Evolutionary conservation across 2,888 invertebrate genomes (phyloP).

Genomic region (Disparrhopalites patrizii): DNA sequence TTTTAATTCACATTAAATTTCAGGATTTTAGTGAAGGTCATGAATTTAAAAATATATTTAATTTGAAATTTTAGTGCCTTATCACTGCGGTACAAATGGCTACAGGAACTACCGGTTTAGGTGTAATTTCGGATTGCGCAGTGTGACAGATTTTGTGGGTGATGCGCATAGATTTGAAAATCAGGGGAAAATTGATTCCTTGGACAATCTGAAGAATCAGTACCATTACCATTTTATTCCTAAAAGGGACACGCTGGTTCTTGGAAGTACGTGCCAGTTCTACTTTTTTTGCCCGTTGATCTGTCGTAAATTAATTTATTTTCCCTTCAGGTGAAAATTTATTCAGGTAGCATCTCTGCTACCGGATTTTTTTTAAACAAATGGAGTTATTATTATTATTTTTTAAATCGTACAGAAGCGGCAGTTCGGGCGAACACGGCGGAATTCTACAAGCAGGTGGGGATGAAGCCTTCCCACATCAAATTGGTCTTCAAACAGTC

Average conservation of each 20-base stretch:
- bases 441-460: background rate
- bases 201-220: background rate
- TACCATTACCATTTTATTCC: conserved; percentile 7
- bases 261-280: no score
- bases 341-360: no score
- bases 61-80: background rate
- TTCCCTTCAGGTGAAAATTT: no score
- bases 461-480: background rate
- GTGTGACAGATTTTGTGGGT: background rate
- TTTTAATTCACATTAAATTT: no score
- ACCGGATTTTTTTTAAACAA: no score
- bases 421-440: background rate
- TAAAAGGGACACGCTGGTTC: background rate
- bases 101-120: background rate
- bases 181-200: conserved; percentile 3
- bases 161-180: background rate
- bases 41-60: background rate
- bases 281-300: no score
- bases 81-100: background rate
- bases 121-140: background rate
- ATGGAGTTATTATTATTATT: no score
- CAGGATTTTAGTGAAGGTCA: no score
- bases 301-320: no score
- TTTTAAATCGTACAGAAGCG: background rate
- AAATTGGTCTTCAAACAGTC: background rate